These are phyloP conservation scores for Ctenicera cuprea DNA, from an alignment of 2,888 invertebrate species.

Conservation along the genomic window DNA sequence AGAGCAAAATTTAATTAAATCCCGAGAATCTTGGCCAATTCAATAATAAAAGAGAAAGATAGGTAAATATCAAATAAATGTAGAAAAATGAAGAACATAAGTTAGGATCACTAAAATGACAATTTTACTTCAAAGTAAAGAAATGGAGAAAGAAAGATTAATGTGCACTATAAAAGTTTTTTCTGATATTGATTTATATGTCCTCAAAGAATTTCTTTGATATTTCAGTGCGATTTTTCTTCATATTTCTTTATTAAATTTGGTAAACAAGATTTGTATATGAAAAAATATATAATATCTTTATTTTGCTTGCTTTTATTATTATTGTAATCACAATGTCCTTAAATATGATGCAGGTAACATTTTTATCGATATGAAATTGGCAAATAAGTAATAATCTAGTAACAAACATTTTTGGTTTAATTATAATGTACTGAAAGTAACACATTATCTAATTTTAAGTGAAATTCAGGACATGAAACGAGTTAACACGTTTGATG, in stretches of 20 bases:
- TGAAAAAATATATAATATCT: background rate
- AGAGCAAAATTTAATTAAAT: background rate
- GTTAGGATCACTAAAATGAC: background rate
- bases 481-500: background rate
- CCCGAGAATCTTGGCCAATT: background rate
- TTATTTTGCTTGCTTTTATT: too few relatives aligned
- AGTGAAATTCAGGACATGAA: background rate
- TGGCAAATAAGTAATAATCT: too few relatives aligned
- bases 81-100: background rate
- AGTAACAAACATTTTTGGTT: too few relatives aligned
- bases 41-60: background rate
- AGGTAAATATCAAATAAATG: background rate
- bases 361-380: too few relatives aligned
- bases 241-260: slow-evolving; percentile 23
- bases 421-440: too few relatives aligned
- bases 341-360: too few relatives aligned
- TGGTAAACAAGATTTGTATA: slow-evolving; percentile 2
- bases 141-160: slow-evolving; percentile 14
- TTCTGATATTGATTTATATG: slow-evolving; percentile 14
- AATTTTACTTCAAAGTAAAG: background rate
- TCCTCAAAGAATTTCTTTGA: background rate
- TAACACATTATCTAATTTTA: background rate
- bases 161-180: slow-evolving; percentile 6
- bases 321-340: too few relatives aligned
- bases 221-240: background rate